Conservation (phyloP, 2,888 invertebrate genomes). For the Hydropsyche betteni region DNA sequence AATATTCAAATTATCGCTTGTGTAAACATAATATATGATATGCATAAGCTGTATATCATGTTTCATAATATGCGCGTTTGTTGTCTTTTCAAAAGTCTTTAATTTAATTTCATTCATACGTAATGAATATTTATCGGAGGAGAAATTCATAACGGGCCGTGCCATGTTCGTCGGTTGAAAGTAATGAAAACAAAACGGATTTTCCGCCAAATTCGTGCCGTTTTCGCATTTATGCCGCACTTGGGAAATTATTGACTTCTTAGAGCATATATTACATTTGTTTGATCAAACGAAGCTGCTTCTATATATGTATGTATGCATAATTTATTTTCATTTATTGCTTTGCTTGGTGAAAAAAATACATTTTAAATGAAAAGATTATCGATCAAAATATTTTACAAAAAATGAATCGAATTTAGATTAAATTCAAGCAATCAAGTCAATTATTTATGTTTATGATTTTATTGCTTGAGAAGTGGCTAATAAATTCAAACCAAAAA, state of each 20-base stretch:
- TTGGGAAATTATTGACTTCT: not conserved
- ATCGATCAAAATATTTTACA: no score
- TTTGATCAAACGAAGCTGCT: not conserved
- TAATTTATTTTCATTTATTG: not conserved
- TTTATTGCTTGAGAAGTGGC: no score
- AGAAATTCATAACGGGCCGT: conserved; percentile 21
- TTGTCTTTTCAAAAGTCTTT: conserved; percentile 13
- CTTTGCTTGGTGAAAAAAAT: not conserved
- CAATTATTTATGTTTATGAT: no score
- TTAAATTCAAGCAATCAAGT: not conserved
- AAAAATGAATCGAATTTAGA: not conserved
- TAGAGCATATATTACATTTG: no score
- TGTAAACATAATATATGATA: no score
- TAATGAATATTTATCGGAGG: conserved; percentile 36
- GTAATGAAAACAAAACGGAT: conserved; percentile 32
- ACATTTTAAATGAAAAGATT: no score
- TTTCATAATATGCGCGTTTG: not conserved
- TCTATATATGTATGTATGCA: not conserved
- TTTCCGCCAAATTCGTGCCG: conserved; percentile 9
- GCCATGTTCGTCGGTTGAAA: conserved; percentile 20
- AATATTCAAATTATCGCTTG: no score
- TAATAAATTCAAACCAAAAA: no score
- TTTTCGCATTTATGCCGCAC: not conserved
- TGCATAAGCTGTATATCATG: not conserved
- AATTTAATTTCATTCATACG: conserved; percentile 22